Percentiles rank a stretch among this genome's conserved stretches.
Conservation (phyloP, 2,888 invertebrate genomes). For the Polyommatus icarus region DNA sequence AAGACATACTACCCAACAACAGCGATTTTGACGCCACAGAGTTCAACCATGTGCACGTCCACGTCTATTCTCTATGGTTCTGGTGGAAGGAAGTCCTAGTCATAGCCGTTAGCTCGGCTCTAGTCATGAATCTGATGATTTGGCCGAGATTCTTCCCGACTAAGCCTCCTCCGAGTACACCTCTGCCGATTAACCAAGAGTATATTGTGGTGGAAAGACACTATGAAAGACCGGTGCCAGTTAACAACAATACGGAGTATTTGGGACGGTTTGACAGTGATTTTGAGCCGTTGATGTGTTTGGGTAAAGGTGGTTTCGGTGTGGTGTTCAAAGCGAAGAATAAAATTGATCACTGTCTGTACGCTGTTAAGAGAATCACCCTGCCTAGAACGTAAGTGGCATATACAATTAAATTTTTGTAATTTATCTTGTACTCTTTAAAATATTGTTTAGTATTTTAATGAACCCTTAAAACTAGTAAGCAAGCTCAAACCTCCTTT, state of each 20-base stretch:
- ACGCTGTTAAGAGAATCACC: slow-evolving; percentile 96
- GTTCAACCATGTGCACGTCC: slow-evolving; percentile 83
- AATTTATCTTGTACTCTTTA: no score
- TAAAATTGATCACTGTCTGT: slow-evolving; percentile 95
- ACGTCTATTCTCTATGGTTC: slow-evolving; percentile 88
- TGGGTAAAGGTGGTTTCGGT: slow-evolving; percentile 97
- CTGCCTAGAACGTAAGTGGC: slow-evolving; percentile 88
- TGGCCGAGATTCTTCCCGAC: slow-evolving; percentile 75
- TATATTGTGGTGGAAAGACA: slow-evolving; percentile 60
- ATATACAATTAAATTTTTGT: no score
- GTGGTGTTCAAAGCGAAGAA: slow-evolving; percentile 97
- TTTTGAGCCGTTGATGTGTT: slow-evolving; percentile 89
- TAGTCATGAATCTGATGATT: slow-evolving; percentile 84
- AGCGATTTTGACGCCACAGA: slow-evolving; percentile 61
- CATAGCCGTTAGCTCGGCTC: slow-evolving; percentile 86
- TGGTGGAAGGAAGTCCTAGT: slow-evolving; percentile 91
- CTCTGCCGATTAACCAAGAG: slow-evolving; percentile 59
- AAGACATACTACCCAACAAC: slow-evolving; percentile 51
- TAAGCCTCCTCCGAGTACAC: slow-evolving; percentile 49
- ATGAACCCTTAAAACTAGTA: no score
- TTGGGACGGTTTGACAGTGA: slow-evolving; percentile 89
- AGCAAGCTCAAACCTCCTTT: no score
- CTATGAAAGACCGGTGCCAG: slow-evolving; percentile 50
- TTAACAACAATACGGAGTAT: slow-evolving; percentile 55
- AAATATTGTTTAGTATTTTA: no score